Evolutionary conservation across 2,888 invertebrate species (phyloP), one percentile per base, ranked within the genome.

Genomic region (Cerceris ruficornis): DNA sequence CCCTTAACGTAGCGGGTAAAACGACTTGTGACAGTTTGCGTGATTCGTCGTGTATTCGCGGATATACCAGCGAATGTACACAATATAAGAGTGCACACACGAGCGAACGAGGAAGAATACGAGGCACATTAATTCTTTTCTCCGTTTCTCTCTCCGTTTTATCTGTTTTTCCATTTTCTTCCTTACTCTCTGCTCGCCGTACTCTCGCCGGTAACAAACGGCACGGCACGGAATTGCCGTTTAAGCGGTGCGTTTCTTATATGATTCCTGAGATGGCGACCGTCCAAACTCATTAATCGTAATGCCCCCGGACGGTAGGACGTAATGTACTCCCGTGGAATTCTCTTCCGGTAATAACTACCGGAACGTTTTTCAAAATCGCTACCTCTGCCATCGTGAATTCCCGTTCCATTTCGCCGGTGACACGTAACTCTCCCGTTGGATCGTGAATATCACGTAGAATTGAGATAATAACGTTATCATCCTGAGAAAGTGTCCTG

Each of bases 271-370:
- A 64, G 84, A 87, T 86, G 88, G 89, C 88, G 81, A 59, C 78
- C 80, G 86, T 89, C 88, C 89, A 89, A 89, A 84, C 86, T 87
- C 86, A 87, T 90, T 87, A 88, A 90, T 90, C 89, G 87, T 80
- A 81, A 86, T 85, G 86, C 72, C 68, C 66, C 77, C 58, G 75
- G 61, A 65, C 62, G 69, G 69, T 7, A 61, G 50, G 54, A 75
- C 74, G 68, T 81, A 83, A 79, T 74, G 78, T 75, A 80, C 81
- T 66, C 73, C 57, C 68, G n/a, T 46, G 69, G 75, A 84, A 87
- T 83, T 83, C 82, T 74, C 79, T 80, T 79, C 79, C 80, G 82
- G 86, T 76, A 86, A 86, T 87, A 85, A 81, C 86, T 81, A 83
- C 79, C 79, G 80, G 80, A 71, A 84, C 81, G 78, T 82, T 88